Evolutionary conservation across 2,797 vertebrate species (phyloP).

Genomic region (Oryzias sinensis): DNA sequence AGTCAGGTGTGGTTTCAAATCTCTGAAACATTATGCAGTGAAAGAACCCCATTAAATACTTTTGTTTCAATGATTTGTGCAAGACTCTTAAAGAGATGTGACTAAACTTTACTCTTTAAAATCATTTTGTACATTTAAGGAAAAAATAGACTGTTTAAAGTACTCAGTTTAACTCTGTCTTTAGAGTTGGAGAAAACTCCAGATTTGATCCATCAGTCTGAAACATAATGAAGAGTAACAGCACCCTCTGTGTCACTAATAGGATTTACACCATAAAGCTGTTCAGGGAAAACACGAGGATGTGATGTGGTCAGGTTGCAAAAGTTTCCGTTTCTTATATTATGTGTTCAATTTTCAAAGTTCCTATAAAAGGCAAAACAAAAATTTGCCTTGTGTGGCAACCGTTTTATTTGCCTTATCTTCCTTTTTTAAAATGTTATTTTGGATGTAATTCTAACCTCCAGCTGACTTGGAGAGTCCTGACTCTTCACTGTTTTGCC

Average conservation of each 20-base stretch:
- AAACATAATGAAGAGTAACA: conserved; percentile 44
- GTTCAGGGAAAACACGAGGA: conserved; percentile 9
- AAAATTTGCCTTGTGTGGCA: too few relatives aligned
- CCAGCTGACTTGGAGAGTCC: conserved; percentile 19
- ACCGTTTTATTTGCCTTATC: not conserved
- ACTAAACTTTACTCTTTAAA: not conserved
- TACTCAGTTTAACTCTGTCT: too few relatives aligned
- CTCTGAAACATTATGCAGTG: not conserved
- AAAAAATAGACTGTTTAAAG: too few relatives aligned
- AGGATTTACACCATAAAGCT: not conserved
- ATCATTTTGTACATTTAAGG: too few relatives aligned
- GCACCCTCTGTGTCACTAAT: conserved; percentile 58
- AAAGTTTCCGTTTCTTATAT: too few relatives aligned
- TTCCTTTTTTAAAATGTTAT: conserved; percentile 2
- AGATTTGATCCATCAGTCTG: not conserved
- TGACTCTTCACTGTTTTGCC: conserved; percentile 1
- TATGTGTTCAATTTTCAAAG: conserved; percentile 4
- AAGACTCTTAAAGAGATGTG: not conserved
- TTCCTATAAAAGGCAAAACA: not conserved
- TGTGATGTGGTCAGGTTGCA: too few relatives aligned
- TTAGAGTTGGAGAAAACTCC: too few relatives aligned
- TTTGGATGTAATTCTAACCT: conserved; percentile 18
- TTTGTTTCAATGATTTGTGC: not conserved
- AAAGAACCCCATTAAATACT: not conserved
- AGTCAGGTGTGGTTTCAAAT: not conserved